Conservation (phyloP, 2,888 invertebrate species). For the Meteorus colon region DNA sequence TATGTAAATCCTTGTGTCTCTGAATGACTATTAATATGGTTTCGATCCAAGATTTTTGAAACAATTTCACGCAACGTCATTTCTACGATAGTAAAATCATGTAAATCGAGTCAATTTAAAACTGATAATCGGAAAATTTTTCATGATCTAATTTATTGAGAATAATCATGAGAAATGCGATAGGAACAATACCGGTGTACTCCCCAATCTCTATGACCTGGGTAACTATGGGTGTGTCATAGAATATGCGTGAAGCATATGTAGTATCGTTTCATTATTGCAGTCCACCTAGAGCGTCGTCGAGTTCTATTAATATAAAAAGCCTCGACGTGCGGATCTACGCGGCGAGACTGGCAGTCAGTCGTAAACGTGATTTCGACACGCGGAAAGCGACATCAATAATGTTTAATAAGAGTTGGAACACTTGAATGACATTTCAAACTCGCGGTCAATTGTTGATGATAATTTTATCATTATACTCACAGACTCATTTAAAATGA, state of each 20-base stretch:
- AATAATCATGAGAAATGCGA: neutral
- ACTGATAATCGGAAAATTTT: neutral
- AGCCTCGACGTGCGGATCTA: constrained; percentile 24
- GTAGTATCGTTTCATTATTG: constrained; percentile 14
- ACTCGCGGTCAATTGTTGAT: neutral
- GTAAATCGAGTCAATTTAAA: neutral
- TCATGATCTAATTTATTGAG: neutral
- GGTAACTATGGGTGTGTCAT: neutral
- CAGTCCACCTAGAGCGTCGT: constrained; percentile 36
- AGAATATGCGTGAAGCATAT: constrained; percentile 28
- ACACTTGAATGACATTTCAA: neutral
- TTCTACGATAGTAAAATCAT: too few relatives aligned
- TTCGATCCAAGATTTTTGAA: too few relatives aligned
- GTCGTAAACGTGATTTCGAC: constrained; percentile 31
- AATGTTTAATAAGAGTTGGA: neutral
- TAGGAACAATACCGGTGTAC: neutral
- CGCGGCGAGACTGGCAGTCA: constrained; percentile 1
- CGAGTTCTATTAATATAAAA: constrained; percentile 43
- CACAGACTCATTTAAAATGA: constrained; percentile 16
- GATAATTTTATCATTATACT: constrained; percentile 8
- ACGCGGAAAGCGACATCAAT: constrained; percentile 15
- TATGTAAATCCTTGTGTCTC: neutral
- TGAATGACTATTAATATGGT: neutral
- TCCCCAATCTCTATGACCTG: neutral
- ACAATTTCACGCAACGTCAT: too few relatives aligned